A percentile compares a stretch with the other conserved stretches of the same genome.
These are phyloP conservation scores for Osmerus eperlanus DNA, from an alignment of 2,113 vertebrate genomes.

Conservation along the genomic window DNA sequence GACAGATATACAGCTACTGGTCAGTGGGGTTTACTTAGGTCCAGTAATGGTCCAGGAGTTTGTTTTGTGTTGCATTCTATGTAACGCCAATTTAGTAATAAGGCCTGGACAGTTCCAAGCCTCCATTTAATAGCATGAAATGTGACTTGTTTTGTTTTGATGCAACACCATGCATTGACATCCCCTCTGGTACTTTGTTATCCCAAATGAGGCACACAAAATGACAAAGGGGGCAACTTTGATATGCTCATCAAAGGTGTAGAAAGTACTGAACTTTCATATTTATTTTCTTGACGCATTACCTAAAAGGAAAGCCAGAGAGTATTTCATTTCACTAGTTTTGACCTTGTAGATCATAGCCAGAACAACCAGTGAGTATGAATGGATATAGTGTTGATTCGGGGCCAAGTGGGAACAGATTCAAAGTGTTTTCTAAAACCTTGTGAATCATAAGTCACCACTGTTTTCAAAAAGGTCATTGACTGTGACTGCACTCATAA, in stretches of 20 bases:
- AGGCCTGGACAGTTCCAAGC: slow-evolving; percentile 34
- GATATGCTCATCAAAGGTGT: not conserved
- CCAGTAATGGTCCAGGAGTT: slow-evolving; percentile 34
- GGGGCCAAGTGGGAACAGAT: not conserved
- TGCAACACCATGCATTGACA: slow-evolving; percentile 18
- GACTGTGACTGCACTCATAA: slow-evolving; percentile 5
- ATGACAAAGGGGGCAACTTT: not conserved
- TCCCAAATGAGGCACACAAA: slow-evolving; percentile 16
- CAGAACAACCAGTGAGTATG: not conserved
- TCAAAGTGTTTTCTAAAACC: slow-evolving; percentile 25
- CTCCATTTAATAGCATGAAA: slow-evolving; percentile 38
- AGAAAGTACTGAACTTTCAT: not conserved
- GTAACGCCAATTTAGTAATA: slow-evolving; percentile 45
- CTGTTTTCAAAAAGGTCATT: slow-evolving; percentile 13
- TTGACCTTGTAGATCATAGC: not conserved
- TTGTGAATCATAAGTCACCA: slow-evolving; percentile 16
- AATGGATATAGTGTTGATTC: slow-evolving; percentile 4
- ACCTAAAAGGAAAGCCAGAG: not conserved
- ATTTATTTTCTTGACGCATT: not conserved
- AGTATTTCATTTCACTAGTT: not conserved
- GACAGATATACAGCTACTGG: slow-evolving; percentile 65
- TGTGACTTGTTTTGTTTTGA: slow-evolving; percentile 27
- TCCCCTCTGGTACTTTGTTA: slow-evolving; percentile 35
- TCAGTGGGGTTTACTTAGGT: slow-evolving; percentile 58
- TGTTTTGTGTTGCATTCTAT: slow-evolving; percentile 38